Percentiles rank a stretch among this genome's conserved stretches.
Conservation (phyloP, 30 jellyfish, hydroid and myxozoan species). For the Nemopilema nomurai region DNA sequence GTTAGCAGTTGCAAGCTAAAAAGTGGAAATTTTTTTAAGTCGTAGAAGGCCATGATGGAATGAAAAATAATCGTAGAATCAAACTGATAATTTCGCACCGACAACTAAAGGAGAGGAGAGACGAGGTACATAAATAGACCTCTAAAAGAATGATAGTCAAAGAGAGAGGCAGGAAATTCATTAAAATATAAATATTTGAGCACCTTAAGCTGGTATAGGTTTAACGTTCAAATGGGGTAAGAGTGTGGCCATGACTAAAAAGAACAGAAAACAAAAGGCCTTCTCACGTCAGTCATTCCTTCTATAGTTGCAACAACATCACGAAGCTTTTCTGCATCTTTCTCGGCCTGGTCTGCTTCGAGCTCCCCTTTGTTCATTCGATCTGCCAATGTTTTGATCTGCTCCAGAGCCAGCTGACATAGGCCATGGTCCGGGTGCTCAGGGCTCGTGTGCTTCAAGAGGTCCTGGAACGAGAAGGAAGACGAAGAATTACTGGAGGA, state of each 20-base stretch:
- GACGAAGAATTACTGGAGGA: too few species aligned
- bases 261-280: too few species aligned
- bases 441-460: conserved; percentile 92
- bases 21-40: neutral
- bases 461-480: conserved; percentile 63
- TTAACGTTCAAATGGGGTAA: too few species aligned
- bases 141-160: neutral
- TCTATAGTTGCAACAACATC: conserved; percentile 97
- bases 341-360: conserved; percentile 99
- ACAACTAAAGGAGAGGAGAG: neutral
- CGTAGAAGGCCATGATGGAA: neutral
- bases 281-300: conserved; percentile 85
- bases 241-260: too few species aligned
- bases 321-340: conserved; percentile 93
- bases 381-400: conserved; percentile 96
- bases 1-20: conserved; percentile 81
- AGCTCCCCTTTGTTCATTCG: conserved; percentile 99
- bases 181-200: too few species aligned
- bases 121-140: neutral
- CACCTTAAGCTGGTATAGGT: too few species aligned
- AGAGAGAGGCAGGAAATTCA: too few species aligned
- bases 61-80: neutral
- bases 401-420: conserved; percentile 87
- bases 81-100: neutral
- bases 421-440: conserved; percentile 95